A percentile compares a stretch with the other conserved stretches of the same genome.
Evolutionary conservation across 1,140 invertebrate species (phyloP).

Genomic region (Ylistrum balloti): DNA sequence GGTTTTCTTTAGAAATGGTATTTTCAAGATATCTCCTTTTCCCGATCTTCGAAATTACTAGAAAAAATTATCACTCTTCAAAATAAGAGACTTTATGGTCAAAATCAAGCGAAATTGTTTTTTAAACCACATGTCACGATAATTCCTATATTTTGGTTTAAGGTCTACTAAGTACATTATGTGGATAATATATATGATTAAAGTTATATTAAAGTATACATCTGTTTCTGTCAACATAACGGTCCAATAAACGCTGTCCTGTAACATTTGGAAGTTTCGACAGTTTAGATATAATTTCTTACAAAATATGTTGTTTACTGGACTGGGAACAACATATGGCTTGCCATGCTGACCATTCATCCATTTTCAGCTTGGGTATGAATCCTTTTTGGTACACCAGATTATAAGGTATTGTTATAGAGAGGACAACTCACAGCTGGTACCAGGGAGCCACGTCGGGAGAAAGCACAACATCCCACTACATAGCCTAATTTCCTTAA

Average conservation of each 20-base stretch:
- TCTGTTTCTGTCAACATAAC: background rate
- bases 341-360: background rate
- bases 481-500: conserved; percentile 30
- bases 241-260: background rate
- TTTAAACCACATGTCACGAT: no score
- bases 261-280: background rate
- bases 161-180: no score
- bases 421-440: conserved; percentile 11
- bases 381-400: background rate
- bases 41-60: no score
- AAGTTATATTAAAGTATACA: background rate
- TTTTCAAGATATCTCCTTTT: no score
- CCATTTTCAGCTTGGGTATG: background rate
- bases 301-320: background rate
- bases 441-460: conserved; percentile 13
- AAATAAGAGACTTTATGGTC: no score
- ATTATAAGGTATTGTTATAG: background rate
- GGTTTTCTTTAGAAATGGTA: no score
- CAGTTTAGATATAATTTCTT: background rate
- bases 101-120: no score
- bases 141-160: no score
- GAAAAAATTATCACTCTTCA: no score
- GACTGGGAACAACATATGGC: background rate
- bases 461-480: background rate
- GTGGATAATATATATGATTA: background rate